Conservation (phyloP, 2,113 vertebrate species). For the Uropsilus gracilis region DNA sequence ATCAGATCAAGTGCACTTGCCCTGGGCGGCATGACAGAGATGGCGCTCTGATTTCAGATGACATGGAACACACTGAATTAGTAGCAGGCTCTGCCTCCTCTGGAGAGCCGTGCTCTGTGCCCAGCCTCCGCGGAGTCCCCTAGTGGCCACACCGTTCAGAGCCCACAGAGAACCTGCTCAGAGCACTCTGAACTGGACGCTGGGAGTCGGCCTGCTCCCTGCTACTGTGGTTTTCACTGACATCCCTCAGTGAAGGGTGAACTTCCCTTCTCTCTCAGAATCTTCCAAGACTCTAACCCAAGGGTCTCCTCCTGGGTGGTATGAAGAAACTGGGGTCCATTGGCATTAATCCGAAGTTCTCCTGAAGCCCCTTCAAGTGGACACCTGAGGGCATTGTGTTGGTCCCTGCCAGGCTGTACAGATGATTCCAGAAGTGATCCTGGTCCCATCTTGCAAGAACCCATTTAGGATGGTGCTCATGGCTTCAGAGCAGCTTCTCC, state of each 20-base stretch:
- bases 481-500: not conserved
- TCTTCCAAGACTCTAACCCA: not conserved
- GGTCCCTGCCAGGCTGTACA: not conserved
- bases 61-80: not conserved
- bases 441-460: not conserved
- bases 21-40: not conserved
- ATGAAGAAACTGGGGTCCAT: not conserved
- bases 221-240: not conserved
- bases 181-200: not conserved
- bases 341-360: not conserved
- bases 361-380: not conserved
- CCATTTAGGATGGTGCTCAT: not conserved
- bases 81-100: conserved; percentile 9
- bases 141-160: not conserved
- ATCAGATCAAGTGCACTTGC: not conserved
- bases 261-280: not conserved
- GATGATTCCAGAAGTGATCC: not conserved
- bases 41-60: not conserved
- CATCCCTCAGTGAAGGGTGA: not conserved
- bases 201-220: not conserved
- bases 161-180: not conserved
- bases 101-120: not conserved
- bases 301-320: not conserved
- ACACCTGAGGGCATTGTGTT: not conserved
- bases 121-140: not conserved